Evolutionary conservation across 2,797 vertebrate species (phyloP).

Genomic region (Cyprinodon diabolis): DNA sequence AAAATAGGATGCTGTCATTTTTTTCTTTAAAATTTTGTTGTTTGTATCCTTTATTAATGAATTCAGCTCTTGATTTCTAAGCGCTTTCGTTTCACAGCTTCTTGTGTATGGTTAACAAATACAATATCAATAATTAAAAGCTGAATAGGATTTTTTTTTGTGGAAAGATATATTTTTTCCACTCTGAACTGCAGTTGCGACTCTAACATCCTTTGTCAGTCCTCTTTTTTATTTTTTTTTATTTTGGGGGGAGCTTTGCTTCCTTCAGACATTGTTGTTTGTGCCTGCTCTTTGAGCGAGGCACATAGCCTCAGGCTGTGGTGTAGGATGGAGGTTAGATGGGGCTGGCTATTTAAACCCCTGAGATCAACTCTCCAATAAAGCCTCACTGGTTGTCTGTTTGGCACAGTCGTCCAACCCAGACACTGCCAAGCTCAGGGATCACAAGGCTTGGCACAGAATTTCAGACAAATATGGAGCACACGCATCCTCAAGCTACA

Average conservation of each 20-base stretch:
- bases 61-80: too few species aligned
- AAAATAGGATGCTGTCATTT: too few species aligned
- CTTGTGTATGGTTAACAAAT: too few species aligned
- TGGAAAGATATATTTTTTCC: not conserved
- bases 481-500: constrained; percentile 38
- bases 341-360: constrained; percentile 36
- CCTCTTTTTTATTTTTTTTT: constrained; percentile 6
- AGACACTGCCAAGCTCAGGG: constrained; percentile 37
- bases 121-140: too few species aligned
- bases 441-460: constrained; percentile 36
- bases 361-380: constrained; percentile 37
- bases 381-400: constrained; percentile 19
- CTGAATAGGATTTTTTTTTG: too few species aligned
- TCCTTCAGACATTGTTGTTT: constrained; percentile 7
- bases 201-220: constrained; percentile 9
- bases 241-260: not conserved
- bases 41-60: too few species aligned
- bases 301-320: constrained; percentile 28
- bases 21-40: too few species aligned
- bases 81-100: too few species aligned
- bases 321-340: constrained; percentile 47
- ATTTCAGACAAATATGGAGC: constrained; percentile 14
- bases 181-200: not conserved
- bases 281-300: not conserved
- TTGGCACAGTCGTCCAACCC: constrained; percentile 37